Evolutionary conservation across 1,140 invertebrate species (phyloP).

Genomic region (Scaptomyza graminum): DNA sequence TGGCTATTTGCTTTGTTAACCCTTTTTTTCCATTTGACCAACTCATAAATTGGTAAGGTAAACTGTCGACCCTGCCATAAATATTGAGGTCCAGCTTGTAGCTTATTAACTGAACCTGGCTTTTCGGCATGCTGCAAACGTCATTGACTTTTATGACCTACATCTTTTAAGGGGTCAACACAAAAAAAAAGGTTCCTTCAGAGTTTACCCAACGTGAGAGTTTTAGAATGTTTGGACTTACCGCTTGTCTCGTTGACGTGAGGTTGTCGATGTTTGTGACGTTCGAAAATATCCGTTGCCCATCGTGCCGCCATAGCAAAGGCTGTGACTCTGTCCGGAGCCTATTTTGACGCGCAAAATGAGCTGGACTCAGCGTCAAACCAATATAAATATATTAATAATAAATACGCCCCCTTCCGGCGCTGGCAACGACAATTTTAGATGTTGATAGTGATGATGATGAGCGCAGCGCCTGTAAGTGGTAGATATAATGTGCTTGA

Average conservation of each 20-base stretch:
- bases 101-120: conserved; percentile 32
- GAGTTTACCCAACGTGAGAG: conserved; percentile 19
- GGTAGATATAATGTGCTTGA: conserved; percentile 48
- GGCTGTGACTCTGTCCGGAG: conserved; percentile 84
- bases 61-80: conserved; percentile 56
- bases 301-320: conserved; percentile 84
- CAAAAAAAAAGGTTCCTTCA: conserved; percentile 14
- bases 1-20: conserved; percentile 18
- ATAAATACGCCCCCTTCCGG: background rate
- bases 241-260: conserved; percentile 78
- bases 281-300: conserved; percentile 83
- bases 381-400: conserved; percentile 9
- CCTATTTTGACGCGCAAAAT: conserved; percentile 83
- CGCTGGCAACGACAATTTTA: conserved; percentile 2
- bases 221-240: conserved; percentile 57
- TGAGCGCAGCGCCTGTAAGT: conserved; percentile 47
- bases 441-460: background rate
- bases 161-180: conserved; percentile 23
- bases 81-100: conserved; percentile 65
- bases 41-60: conserved; percentile 51
- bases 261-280: conserved; percentile 77
- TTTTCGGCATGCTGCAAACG: conserved; percentile 41
- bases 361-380: conserved; percentile 55
- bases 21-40: conserved; percentile 12
- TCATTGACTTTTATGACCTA: conserved; percentile 49